Evolutionary conservation across 2,113 vertebrate genomes (phyloP).

Genomic region (Lethenteron reissneri): DNA sequence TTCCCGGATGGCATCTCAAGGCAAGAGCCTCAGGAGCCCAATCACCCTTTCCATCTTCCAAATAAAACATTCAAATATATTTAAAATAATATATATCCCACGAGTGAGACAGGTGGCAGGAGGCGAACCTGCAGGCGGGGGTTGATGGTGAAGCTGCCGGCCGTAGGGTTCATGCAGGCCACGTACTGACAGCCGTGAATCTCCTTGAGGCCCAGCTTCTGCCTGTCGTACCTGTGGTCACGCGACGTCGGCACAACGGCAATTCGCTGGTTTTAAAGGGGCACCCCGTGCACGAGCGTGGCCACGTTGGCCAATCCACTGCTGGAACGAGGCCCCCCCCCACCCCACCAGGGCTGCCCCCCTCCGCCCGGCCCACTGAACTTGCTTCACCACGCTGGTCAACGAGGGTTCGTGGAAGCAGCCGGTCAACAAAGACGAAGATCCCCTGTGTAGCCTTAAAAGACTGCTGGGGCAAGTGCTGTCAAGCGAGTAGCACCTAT

Average conservation of each 20-base stretch:
- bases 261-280: not conserved
- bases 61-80: not conserved
- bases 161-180: conserved; percentile 38
- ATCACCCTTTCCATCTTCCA: not conserved
- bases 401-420: too few species aligned
- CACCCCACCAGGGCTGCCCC: too few species aligned
- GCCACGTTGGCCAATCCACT: not conserved
- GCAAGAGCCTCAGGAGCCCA: not conserved
- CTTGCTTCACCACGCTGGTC: too few species aligned
- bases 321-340: too few species aligned
- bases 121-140: conserved; percentile 38
- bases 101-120: not conserved
- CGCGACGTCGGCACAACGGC: too few species aligned
- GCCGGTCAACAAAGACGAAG: too few species aligned
- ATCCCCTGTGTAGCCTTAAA: too few species aligned
- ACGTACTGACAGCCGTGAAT: conserved; percentile 37
- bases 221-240: conserved; percentile 35
- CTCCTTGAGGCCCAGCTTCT: conserved; percentile 40
- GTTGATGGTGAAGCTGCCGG: conserved; percentile 39
- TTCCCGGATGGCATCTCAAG: not conserved
- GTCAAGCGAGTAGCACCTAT: too few species aligned
- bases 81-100: conserved; percentile 1
- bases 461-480: too few species aligned
- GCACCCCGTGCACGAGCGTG: not conserved
- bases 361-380: too few species aligned